phyloP scores from a whole-genome alignment of 2,888 invertebrate genomes.

The Troides oblongomaculatus region DNA sequence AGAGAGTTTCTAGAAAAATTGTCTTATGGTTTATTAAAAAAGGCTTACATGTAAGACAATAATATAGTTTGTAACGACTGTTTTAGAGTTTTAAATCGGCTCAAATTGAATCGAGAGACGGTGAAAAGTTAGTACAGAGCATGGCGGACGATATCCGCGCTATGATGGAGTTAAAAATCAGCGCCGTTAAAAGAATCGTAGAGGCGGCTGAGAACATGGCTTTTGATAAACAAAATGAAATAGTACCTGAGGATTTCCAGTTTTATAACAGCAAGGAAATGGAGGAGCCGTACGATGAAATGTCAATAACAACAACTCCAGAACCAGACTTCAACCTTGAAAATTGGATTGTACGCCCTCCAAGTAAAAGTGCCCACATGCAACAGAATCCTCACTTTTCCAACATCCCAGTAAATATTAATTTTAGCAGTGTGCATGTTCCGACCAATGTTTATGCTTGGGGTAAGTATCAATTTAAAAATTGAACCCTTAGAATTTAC shows the following conservation, averaged over 20 bases:
- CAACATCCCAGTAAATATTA: slow-evolving; percentile 87
- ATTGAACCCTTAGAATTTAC: slow-evolving; percentile 6
- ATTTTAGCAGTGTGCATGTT: slow-evolving; percentile 94
- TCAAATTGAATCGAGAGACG: slow-evolving; percentile 86
- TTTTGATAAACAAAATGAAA: slow-evolving; percentile 76
- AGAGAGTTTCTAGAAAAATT: too few species aligned
- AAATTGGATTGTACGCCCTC: slow-evolving; percentile 75
- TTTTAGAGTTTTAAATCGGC: slow-evolving; percentile 88
- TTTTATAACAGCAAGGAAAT: slow-evolving; percentile 87
- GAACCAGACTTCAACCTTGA: slow-evolving; percentile 77
- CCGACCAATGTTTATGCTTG: slow-evolving; percentile 97
- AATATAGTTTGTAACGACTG: not conserved
- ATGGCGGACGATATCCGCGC: slow-evolving; percentile 91
- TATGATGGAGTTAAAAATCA: slow-evolving; percentile 93
- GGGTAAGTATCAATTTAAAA: slow-evolving; percentile 73
- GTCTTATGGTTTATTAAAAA: too few species aligned
- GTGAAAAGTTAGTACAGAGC: slow-evolving; percentile 87
- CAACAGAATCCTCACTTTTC: slow-evolving; percentile 88
- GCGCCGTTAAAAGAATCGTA: slow-evolving; percentile 92
- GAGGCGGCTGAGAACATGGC: slow-evolving; percentile 93
- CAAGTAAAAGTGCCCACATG: slow-evolving; percentile 82
- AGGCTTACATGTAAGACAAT: too few species aligned
- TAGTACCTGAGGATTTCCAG: slow-evolving; percentile 81
- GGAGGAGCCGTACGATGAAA: slow-evolving; percentile 78
- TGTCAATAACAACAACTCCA: slow-evolving; percentile 70